These are phyloP conservation scores for Turritopsis rubra DNA, from an alignment of 30 jellyfish, hydroid and myxozoan species.

Conservation along the genomic window DNA sequence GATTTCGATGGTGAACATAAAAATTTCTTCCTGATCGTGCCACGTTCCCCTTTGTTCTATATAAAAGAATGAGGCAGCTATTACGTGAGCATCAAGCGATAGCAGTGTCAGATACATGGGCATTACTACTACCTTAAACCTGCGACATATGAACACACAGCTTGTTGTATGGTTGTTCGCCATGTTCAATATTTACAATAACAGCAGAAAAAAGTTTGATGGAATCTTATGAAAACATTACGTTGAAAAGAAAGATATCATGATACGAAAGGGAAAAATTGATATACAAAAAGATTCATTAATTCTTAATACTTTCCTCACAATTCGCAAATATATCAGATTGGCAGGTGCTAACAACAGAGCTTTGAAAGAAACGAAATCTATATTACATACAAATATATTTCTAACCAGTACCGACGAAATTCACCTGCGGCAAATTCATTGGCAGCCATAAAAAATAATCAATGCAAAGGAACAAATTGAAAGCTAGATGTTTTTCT, in stretches of 20 bases:
- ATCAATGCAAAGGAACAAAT: neutral
- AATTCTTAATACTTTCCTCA: neutral
- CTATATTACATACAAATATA: neutral
- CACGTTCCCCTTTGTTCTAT: slow-evolving; percentile 86
- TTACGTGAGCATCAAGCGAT: neutral
- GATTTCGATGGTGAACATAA: slow-evolving; percentile 73
- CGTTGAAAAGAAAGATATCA: neutral
- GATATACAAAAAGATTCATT: neutral
- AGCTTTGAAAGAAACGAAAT: neutral
- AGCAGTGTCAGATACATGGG: neutral
- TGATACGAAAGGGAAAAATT: neutral
- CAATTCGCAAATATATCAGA: neutral
- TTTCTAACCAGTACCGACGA: neutral
- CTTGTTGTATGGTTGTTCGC: neutral
- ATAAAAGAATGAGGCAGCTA: neutral
- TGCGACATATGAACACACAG: neutral
- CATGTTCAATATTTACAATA: neutral
- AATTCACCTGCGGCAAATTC: neutral
- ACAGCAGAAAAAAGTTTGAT: neutral
- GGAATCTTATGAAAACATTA: neutral
- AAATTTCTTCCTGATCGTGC: slow-evolving; percentile 64
- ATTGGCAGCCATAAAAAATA: neutral
- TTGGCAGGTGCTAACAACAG: neutral
- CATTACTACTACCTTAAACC: neutral
- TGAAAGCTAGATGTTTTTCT: too few relatives aligned